Evolutionary conservation across 23 tunicate genomes (phyloP), one percentile per base, ranked within the genome.

Genomic region (Halocynthia aurantium): DNA sequence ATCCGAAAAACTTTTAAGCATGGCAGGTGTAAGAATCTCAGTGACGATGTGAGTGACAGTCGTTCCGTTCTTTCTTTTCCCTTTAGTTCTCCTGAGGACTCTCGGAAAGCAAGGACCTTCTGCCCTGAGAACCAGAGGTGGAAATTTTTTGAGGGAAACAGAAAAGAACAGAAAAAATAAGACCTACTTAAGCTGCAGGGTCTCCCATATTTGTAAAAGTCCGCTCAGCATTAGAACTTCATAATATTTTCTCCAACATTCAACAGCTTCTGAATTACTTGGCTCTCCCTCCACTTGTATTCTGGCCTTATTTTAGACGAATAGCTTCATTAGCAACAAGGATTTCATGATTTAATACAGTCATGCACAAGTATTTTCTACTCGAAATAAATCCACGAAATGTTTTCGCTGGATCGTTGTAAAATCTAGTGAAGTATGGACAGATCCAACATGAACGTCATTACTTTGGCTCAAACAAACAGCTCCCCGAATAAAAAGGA

Each of bases 81-180:
- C 98, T 78, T 92, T 92, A 7, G 87, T 92, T 73, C 92, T 44
- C 56, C 98, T 72, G 8, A 85, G 70, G 22, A 92, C 91, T 52
- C 90, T 82, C 8, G 98, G 98, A 82, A 92, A 92, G 62, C 98
- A 92, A 6, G 98, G 98, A 0, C 98, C 98, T 64, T 92, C 98
- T 9, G 90, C 92, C 67, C 98, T 92, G 84, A 13, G 53, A 54
- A 51, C 78, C 12, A 11, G 2, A 4, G 5, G 20, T 11, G 5
- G 5, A 67, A 11, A n/a, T 67, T 67, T n/a, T n/a, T n/a, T 5
- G 20, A 67, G 31, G 12, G 20, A 17, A 17, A 21, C 11, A 68
- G 22, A 68, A 22, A 0, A 15, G 4, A n/a, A 11, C 17, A 68
- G 13, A 68, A 11, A 68, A 68, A 68, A 68, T 11, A 20, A 15